Percentiles rank a stretch among this genome's conserved stretches.
These are phyloP conservation scores for Heliconius ethilla DNA, from an alignment of 2,888 invertebrate genomes.

Conservation along the genomic window DNA sequence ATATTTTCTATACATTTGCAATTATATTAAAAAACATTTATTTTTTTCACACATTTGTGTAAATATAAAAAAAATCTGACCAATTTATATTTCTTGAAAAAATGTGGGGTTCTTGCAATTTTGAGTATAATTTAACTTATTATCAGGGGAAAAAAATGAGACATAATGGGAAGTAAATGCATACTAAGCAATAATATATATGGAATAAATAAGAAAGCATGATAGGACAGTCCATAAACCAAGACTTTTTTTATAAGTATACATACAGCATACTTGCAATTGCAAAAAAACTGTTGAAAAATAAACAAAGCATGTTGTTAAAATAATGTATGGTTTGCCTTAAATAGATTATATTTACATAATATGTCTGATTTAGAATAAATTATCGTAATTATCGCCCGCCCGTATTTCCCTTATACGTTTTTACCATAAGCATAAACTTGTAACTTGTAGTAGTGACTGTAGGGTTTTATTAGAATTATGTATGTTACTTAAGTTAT, in stretches of 20 bases:
- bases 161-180: too few relatives aligned
- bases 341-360: slow-evolving; percentile 13
- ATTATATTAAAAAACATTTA: too few relatives aligned
- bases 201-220: too few relatives aligned
- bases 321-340: background rate
- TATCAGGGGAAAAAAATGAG: too few relatives aligned
- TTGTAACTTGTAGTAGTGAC: background rate
- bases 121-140: too few relatives aligned
- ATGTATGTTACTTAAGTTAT: background rate
- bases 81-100: too few relatives aligned
- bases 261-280: background rate
- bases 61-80: too few relatives aligned
- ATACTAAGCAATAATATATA: too few relatives aligned
- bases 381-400: slow-evolving; percentile 31
- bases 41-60: too few relatives aligned
- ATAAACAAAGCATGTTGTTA: slow-evolving; percentile 1
- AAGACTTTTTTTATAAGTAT: background rate
- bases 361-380: slow-evolving; percentile 30
- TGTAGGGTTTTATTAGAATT: slow-evolving; percentile 9
- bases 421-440: slow-evolving; percentile 5
- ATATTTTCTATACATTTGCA: too few relatives aligned
- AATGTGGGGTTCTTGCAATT: too few relatives aligned
- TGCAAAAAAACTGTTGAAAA: background rate
- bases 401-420: slow-evolving; percentile 35
- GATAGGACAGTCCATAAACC: too few relatives aligned